These are phyloP conservation scores for Andrena camellia DNA, from an alignment of 2,888 invertebrate genomes.

Conservation along the genomic window DNA sequence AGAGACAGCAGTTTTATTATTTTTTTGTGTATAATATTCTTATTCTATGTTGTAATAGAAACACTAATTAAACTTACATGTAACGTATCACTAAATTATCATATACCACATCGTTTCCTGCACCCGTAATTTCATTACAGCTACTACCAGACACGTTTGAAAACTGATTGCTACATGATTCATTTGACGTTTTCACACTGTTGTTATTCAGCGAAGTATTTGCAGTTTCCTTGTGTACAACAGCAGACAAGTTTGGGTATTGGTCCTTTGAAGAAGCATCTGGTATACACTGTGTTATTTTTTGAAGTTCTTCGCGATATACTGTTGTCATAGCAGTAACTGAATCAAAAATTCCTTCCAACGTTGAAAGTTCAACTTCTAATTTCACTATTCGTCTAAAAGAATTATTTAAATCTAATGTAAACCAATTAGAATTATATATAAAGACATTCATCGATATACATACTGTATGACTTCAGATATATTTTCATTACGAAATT, in stretches of 20 bases:
- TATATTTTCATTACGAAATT: conserved; percentile 83
- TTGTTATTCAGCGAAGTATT: neutral
- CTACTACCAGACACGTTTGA: neutral
- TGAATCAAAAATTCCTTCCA: conserved; percentile 71
- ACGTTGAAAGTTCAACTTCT: conserved; percentile 65
- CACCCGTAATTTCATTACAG: conserved; percentile 7
- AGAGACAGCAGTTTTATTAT: neutral
- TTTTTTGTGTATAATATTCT: neutral
- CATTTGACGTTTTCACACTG: conserved; percentile 5
- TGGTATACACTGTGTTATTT: conserved; percentile 16
- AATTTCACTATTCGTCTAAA: conserved; percentile 67
- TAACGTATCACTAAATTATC: conserved; percentile 76
- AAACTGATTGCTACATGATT: conserved; percentile 6
- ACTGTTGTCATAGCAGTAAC: conserved; percentile 58
- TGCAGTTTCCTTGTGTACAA: neutral
- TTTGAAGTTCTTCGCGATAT: conserved; percentile 57
- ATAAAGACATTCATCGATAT: neutral
- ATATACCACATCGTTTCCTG: conserved; percentile 64
- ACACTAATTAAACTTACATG: conserved; percentile 68
- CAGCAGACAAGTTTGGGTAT: neutral
- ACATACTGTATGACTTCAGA: conserved; percentile 57
- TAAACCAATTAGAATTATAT: conserved; percentile 4
- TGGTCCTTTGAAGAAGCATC: neutral
- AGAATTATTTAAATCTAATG: conserved; percentile 27
- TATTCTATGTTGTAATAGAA: neutral